Evolutionary conservation across 2,888 invertebrate genomes (phyloP).

Genomic region (Watsonalla cultraria): DNA sequence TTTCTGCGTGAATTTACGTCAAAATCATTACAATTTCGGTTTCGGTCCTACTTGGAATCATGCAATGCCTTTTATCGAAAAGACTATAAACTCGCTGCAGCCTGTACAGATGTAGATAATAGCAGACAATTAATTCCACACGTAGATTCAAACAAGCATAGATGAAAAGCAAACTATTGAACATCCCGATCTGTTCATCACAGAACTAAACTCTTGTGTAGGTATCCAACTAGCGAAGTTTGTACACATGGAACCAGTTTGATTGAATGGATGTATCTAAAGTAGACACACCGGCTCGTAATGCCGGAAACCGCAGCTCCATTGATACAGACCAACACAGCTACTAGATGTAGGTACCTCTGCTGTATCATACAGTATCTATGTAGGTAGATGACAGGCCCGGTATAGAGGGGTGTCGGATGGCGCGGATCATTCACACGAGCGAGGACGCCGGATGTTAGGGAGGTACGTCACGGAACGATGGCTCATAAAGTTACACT

Average conservation of each 20-base stretch:
- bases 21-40: too few relatives aligned
- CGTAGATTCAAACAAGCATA: too few relatives aligned
- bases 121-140: too few relatives aligned
- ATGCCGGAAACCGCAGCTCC: constrained; percentile 54
- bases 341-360: constrained; percentile 2
- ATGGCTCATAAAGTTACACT: constrained; percentile 15
- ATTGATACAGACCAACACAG: constrained; percentile 28
- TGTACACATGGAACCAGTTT: constrained; percentile 30
- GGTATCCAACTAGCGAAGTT: constrained; percentile 7
- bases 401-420: constrained; percentile 38
- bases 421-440: constrained; percentile 47
- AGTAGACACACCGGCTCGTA: constrained; percentile 28
- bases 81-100: too few relatives aligned
- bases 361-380: constrained; percentile 9
- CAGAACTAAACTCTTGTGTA: not conserved
- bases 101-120: too few relatives aligned
- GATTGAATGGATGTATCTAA: constrained; percentile 22
- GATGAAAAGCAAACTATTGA: too few relatives aligned
- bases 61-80: too few relatives aligned
- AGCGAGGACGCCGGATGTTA: constrained; percentile 45
- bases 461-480: constrained; percentile 45
- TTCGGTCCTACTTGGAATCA: too few relatives aligned
- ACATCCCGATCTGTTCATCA: too few relatives aligned
- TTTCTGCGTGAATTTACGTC: too few relatives aligned
- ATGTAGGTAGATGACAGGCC: constrained; percentile 21